Percentiles rank a stretch among this genome's conserved stretches.
phyloP scores from a whole-genome alignment of 2,888 invertebrate genomes.

The Tyria jacobaeae region DNA sequence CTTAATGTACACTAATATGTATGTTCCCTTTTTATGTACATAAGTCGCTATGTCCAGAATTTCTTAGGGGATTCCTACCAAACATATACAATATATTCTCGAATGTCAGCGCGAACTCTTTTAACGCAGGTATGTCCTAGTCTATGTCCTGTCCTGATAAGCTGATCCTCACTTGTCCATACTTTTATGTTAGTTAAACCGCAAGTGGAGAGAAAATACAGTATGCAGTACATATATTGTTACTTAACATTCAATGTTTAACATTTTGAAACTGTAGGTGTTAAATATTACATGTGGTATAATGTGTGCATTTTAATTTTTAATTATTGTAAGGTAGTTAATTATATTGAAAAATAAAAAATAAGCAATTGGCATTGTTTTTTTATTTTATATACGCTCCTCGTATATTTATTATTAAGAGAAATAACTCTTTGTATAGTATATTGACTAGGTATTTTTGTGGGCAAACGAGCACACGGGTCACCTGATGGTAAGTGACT shows the following conservation, averaged over 20 bases:
- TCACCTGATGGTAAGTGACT: too few relatives aligned
- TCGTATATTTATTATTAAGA: too few relatives aligned
- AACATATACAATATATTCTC: neutral
- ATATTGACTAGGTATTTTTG: too few relatives aligned
- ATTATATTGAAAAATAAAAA: constrained; percentile 24
- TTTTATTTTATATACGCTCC: constrained; percentile 2
- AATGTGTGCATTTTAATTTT: constrained; percentile 45
- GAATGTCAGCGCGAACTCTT: too few relatives aligned
- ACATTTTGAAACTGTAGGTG: constrained; percentile 25
- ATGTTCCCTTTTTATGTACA: neutral
- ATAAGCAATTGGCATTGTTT: constrained; percentile 12
- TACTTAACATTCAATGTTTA: constrained; percentile 11
- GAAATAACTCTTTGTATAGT: too few relatives aligned
- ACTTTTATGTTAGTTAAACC: neutral
- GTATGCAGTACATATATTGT: constrained; percentile 7
- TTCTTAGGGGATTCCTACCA: constrained; percentile 1
- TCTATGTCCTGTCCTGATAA: neutral
- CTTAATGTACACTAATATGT: neutral
- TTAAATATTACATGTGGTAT: constrained; percentile 24
- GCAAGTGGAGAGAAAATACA: neutral
- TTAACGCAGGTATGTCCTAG: neutral
- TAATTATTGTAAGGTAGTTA: constrained; percentile 35
- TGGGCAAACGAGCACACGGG: too few relatives aligned
- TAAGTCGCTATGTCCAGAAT: neutral
- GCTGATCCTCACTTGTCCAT: constrained; percentile 2